phyloP scores from a whole-genome alignment of 2,888 invertebrate species.

The Lacanobia wlatinum region DNA sequence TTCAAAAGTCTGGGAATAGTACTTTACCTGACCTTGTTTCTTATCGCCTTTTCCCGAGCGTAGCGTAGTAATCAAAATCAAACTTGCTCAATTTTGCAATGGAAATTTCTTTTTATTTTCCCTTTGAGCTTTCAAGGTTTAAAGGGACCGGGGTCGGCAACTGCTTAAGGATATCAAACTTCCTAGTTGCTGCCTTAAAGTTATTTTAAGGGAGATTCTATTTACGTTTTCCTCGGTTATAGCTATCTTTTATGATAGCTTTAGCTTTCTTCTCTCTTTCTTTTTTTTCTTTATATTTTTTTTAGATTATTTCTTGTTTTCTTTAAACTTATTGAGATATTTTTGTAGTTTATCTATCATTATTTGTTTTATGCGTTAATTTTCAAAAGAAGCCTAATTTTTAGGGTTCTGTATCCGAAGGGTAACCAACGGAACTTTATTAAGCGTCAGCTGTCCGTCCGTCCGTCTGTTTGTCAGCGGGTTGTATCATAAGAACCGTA shows the following conservation, averaged over 20 bases:
- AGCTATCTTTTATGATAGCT: conserved; percentile 9
- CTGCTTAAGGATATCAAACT: conserved; percentile 81
- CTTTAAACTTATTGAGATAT: too few relatives aligned
- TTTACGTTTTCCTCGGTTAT: conserved; percentile 36
- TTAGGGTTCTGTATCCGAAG: too few relatives aligned
- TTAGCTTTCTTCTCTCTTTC: too few relatives aligned
- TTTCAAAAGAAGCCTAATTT: too few relatives aligned
- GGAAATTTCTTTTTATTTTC: conserved; percentile 85
- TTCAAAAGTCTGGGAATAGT: conserved; percentile 55
- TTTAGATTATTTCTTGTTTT: too few relatives aligned
- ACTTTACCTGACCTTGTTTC: conserved; percentile 70
- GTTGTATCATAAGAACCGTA: too few relatives aligned
- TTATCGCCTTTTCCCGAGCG: conserved; percentile 70
- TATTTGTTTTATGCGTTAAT: too few relatives aligned
- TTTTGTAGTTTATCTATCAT: too few relatives aligned
- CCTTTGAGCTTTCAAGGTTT: conserved; percentile 81
- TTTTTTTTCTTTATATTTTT: too few relatives aligned
- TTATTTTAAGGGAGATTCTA: conserved; percentile 64
- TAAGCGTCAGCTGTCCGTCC: too few relatives aligned
- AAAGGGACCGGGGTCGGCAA: conserved; percentile 76
- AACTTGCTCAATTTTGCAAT: conserved; percentile 82
- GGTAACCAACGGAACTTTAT: too few relatives aligned
- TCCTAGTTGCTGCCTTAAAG: conserved; percentile 69
- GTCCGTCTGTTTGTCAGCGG: too few relatives aligned
- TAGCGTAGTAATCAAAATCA: conserved; percentile 80